A percentile compares a stretch with the other conserved stretches of the same genome.
Evolutionary conservation across 2,113 vertebrate species (phyloP).

Genomic region (Limanda limanda): DNA sequence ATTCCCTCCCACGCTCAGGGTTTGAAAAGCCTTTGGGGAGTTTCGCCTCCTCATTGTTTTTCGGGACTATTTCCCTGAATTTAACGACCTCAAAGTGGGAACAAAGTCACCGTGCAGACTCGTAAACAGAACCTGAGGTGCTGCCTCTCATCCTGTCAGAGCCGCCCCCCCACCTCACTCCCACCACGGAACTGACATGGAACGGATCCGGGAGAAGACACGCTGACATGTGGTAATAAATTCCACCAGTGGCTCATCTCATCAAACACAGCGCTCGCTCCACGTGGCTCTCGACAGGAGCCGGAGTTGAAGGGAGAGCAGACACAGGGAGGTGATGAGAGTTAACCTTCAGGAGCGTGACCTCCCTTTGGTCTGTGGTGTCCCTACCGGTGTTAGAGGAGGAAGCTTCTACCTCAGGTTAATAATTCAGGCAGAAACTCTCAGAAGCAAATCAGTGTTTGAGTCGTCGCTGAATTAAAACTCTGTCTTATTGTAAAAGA

Average conservation of each 20-base stretch:
- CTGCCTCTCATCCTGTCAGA: not conserved
- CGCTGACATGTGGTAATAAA: slow-evolving; percentile 61
- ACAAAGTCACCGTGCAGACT: not conserved
- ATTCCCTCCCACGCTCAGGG: not conserved
- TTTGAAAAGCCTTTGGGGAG: not conserved
- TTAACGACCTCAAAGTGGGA: slow-evolving; percentile 25
- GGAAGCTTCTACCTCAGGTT: slow-evolving; percentile 43
- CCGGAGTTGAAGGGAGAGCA: slow-evolving; percentile 43
- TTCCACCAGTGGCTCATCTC: slow-evolving; percentile 47
- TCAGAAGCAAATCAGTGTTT: slow-evolving; percentile 17
- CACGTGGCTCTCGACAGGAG: no score
- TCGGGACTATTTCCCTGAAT: not conserved
- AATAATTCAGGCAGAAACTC: slow-evolving; percentile 26
- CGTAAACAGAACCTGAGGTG: not conserved
- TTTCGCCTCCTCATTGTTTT: not conserved
- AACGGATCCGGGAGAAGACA: slow-evolving; percentile 32
- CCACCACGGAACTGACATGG: slow-evolving; percentile 35
- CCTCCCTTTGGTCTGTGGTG: slow-evolving; percentile 27
- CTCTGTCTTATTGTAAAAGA: no score
- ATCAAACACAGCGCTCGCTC: no score
- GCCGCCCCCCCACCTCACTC: slow-evolving; percentile 17
- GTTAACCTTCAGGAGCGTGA: slow-evolving; percentile 65
- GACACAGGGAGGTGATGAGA: slow-evolving; percentile 66
- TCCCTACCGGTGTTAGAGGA: not conserved
- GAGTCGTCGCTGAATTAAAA: no score